Percentiles rank a stretch among this genome's conserved stretches.
phyloP scores from a whole-genome alignment of 2,113 vertebrate species.

The Scolopax mira region DNA sequence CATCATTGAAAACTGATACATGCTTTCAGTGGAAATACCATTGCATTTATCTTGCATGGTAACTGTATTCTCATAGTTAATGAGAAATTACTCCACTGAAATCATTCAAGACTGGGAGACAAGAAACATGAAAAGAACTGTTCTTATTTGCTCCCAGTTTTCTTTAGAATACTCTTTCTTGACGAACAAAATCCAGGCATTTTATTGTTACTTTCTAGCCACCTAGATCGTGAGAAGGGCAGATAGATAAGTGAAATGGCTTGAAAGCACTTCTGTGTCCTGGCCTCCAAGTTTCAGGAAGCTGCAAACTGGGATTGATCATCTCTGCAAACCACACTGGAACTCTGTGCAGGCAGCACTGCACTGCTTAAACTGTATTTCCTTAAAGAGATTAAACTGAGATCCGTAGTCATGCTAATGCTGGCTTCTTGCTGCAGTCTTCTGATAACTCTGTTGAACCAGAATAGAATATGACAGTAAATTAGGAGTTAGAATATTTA shows the following conservation, averaged over 20 bases:
- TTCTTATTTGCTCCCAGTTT: background rate
- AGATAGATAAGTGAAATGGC: background rate
- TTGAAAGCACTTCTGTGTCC: background rate
- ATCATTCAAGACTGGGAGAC: background rate
- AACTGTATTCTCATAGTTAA: background rate
- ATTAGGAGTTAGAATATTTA: background rate
- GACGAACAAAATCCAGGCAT: background rate
- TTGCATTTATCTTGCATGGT: background rate
- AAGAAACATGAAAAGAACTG: background rate
- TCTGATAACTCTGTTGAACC: background rate
- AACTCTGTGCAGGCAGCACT: background rate
- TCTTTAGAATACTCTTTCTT: background rate
- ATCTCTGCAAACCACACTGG: background rate
- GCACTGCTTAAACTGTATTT: background rate
- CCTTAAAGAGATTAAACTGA: background rate
- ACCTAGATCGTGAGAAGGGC: background rate
- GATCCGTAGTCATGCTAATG: background rate
- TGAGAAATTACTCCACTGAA: background rate
- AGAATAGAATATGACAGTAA: background rate
- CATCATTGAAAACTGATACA: background rate
- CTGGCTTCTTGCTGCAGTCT: background rate
- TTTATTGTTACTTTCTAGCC: background rate
- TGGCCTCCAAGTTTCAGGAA: background rate
- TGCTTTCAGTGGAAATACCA: background rate
- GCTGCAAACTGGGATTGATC: background rate